These are phyloP conservation scores for Sminthurides aquaticus DNA, from an alignment of 2,888 invertebrate genomes.

Conservation along the genomic window DNA sequence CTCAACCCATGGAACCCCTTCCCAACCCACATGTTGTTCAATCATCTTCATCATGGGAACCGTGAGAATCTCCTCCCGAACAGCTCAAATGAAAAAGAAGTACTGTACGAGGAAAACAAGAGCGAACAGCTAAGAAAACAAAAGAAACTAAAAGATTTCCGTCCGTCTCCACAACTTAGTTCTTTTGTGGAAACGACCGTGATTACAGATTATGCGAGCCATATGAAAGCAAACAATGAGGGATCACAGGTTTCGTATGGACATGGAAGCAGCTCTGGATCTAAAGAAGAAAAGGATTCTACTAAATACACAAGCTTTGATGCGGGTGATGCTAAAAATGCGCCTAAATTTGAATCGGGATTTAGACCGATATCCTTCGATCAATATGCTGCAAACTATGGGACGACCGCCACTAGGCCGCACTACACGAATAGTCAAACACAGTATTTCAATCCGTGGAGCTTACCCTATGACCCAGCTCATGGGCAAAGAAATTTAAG, in stretches of 20 bases:
- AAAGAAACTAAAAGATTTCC: slow-evolving; percentile 28
- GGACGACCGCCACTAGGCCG: slow-evolving; percentile 20
- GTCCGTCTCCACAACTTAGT: slow-evolving; percentile 40
- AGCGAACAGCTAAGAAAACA: slow-evolving; percentile 14
- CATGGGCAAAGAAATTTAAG: not conserved
- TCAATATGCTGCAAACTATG: slow-evolving; percentile 29
- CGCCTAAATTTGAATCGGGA: slow-evolving; percentile 38
- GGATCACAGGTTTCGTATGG: not conserved
- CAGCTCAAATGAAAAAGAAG: not conserved
- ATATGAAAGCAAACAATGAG: not conserved
- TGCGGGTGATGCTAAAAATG: slow-evolving; percentile 25
- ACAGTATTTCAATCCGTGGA: slow-evolving; percentile 25
- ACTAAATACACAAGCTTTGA: slow-evolving; percentile 23
- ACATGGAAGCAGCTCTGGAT: not conserved
- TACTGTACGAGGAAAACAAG: slow-evolving; percentile 10
- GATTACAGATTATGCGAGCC: slow-evolving; percentile 15
- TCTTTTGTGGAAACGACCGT: slow-evolving; percentile 36
- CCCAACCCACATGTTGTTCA: slow-evolving; percentile 1
- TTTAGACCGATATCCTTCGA: slow-evolving; percentile 37
- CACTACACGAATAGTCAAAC: slow-evolving; percentile 22
- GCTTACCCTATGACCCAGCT: slow-evolving; percentile 13
- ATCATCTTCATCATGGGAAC: not conserved
- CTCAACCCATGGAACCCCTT: slow-evolving; percentile 17
- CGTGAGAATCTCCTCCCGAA: not conserved
- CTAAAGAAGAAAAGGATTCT: not conserved